phyloP scores from a whole-genome alignment of 2,888 invertebrate species.

The Sphaerophoria rueppellii region DNA sequence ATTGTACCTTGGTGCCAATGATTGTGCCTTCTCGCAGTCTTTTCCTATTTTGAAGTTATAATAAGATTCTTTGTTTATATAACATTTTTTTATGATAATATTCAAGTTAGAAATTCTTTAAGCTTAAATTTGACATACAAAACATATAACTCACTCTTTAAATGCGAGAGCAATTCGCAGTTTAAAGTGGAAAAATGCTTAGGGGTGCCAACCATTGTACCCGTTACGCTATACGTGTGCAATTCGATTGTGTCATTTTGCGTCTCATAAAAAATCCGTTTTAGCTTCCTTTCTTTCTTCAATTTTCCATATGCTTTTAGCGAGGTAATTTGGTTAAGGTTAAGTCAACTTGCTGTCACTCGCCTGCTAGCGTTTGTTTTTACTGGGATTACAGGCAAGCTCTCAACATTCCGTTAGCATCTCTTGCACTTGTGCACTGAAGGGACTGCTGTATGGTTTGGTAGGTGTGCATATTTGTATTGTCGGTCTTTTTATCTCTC shows the following conservation, averaged over 20 bases:
- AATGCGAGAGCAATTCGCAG: too few species aligned
- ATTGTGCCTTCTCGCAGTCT: too few species aligned
- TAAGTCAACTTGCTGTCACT: slow-evolving; percentile 68
- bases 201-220: too few species aligned
- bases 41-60: too few species aligned
- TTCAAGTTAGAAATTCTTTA: too few species aligned
- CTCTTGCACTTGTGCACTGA: slow-evolving; percentile 4
- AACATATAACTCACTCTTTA: too few species aligned
- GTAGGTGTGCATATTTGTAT: not conserved
- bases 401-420: slow-evolving; percentile 52
- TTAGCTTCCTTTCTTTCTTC: slow-evolving; percentile 48
- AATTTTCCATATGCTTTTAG: slow-evolving; percentile 66
- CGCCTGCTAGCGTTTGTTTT: slow-evolving; percentile 69
- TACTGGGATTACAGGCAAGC: slow-evolving; percentile 55
- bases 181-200: too few species aligned
- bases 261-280: slow-evolving; percentile 59
- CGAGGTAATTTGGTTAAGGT: slow-evolving; percentile 70
- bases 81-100: too few species aligned
- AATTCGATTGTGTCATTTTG: slow-evolving; percentile 63
- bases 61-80: too few species aligned
- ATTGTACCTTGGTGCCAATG: too few species aligned
- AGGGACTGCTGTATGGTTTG: not conserved
- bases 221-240: too few species aligned
- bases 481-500: not conserved
- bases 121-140: too few species aligned